Base-by-base conservation (phyloP, 1,140 invertebrate genomes). In the Drosophila nasuta region DNA sequence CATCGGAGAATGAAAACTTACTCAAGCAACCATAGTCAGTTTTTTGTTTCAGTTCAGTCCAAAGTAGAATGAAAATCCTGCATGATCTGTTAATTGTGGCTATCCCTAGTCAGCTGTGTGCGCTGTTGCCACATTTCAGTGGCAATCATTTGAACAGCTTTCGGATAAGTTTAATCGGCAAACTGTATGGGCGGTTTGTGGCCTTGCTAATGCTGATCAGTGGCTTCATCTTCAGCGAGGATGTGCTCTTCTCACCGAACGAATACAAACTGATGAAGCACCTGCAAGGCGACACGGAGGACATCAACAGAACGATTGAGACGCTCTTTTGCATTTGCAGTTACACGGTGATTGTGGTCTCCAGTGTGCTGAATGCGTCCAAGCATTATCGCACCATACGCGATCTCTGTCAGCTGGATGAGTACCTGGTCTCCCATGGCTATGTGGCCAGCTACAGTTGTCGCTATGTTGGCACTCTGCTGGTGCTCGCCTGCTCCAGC, bases 241-340 rank as follows among this genome's bases (percentile, higher is more conserved):
- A 85, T 41, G 86, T 89, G 10, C 48, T 89, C 7, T 79, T 86
- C 30, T 43, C 38, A 0, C 78, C 81, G n/a, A 43, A 54, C 2
- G 64, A 72, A 6, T 89, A 89, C 54, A 74, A 75, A 25, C 5
- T 89, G 52, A 49, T 90, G 45, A 11, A 62, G n/a, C 71, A 70
- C 11, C 17, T 77, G 0, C 82, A 90, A n/a, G 86, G 81, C 0
- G 81, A 89, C 8, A 81, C 85, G 0, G 85, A 89, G 59, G 81
- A 86, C 35, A 89, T 90, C 10, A 89, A 89, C 49, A 59, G 78
- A 4, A 89, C 86, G 15, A 90, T 89, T 10, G 85, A 89, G 72
- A 89, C 85, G 11, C 71, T 89, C 0, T 81, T 89, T 30, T 89
- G 85, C 69, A 90, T 89, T 1, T 38, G 41, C 13, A 90, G 86